A percentile compares a stretch with the other conserved stretches of the same genome.
Conservation (phyloP, 2,797 vertebrate genomes). For the Poeciliopsis gracilis region DNA sequence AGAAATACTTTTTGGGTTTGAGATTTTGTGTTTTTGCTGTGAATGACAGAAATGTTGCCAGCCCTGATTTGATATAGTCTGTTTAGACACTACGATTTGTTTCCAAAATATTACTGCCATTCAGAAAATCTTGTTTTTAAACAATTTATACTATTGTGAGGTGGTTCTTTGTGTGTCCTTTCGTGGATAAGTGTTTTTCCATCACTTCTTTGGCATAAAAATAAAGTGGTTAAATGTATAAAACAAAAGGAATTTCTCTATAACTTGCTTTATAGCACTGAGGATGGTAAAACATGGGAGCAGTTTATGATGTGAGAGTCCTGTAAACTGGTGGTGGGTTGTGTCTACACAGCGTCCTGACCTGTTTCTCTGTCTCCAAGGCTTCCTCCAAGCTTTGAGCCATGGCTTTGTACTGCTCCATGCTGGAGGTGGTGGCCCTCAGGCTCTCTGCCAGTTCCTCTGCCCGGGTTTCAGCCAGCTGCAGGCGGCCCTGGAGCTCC, state of each 20-base stretch:
- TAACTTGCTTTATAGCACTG: background rate
- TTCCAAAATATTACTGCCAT: background rate
- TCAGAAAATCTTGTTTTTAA: background rate
- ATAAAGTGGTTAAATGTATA: background rate
- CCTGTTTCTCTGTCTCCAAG: conserved; percentile 94
- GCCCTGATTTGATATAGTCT: background rate
- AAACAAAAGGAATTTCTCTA: background rate
- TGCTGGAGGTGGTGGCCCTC: conserved; percentile 81
- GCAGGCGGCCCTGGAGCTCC: conserved; percentile 84
- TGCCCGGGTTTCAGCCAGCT: conserved; percentile 85
- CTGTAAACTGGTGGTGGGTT: background rate
- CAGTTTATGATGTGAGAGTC: background rate
- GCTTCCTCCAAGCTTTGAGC: conserved; percentile 94
- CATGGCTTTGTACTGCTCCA: conserved; percentile 93
- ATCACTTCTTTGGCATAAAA: background rate
- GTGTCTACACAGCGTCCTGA: conserved; percentile 47
- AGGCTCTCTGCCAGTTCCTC: conserved; percentile 89
- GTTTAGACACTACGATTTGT: background rate
- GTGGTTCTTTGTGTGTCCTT: fast-evolving
- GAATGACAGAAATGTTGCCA: background rate
- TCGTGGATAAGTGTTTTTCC: background rate
- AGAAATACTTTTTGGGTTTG: no score
- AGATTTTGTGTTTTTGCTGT: no score
- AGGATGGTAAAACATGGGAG: background rate
- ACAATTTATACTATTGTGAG: background rate